Percentiles rank a stretch among this genome's conserved stretches.
Conservation (phyloP, 2,113 vertebrate genomes). For the Laterallus jamaicensis region DNA sequence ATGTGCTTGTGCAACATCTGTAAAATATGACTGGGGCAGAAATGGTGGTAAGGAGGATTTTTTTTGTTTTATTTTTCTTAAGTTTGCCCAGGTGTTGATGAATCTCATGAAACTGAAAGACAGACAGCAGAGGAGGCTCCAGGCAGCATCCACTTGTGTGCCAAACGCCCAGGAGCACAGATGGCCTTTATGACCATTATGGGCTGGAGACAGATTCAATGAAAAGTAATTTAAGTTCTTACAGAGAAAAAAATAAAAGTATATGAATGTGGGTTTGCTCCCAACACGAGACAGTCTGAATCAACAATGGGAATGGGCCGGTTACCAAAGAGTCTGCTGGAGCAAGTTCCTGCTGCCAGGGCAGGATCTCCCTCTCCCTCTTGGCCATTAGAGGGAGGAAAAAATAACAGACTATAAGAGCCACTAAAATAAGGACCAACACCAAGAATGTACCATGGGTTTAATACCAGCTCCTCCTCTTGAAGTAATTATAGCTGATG, state of each 20-base stretch:
- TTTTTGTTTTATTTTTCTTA: not conserved
- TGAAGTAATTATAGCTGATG: conserved; percentile 53
- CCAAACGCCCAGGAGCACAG: not conserved
- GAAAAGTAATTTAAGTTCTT: conserved; percentile 65
- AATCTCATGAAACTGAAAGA: not conserved
- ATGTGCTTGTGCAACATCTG: not conserved
- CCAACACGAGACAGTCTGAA: conserved; percentile 71
- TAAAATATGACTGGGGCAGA: not conserved
- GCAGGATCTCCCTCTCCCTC: conserved; percentile 66
- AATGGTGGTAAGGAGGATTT: not conserved
- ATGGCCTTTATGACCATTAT: conserved; percentile 49
- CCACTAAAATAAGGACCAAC: conserved; percentile 69
- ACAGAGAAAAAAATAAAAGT: conserved; percentile 14
- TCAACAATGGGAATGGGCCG: conserved; percentile 68
- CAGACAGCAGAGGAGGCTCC: not conserved
- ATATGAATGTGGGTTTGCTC: conserved; percentile 67
- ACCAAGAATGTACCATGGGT: conserved; percentile 69
- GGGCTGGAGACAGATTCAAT: conserved; percentile 46
- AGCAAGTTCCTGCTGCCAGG: conserved; percentile 52
- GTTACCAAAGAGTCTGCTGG: conserved; percentile 69
- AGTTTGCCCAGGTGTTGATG: not conserved
- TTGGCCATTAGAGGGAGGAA: conserved; percentile 68
- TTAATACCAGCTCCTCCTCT: conserved; percentile 68
- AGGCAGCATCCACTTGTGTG: not conserved
- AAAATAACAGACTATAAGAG: conserved; percentile 68